Percentiles rank a stretch among this genome's conserved stretches.
Conservation (phyloP, 2,113 vertebrate genomes). For the Bagarius yarrelli region DNA sequence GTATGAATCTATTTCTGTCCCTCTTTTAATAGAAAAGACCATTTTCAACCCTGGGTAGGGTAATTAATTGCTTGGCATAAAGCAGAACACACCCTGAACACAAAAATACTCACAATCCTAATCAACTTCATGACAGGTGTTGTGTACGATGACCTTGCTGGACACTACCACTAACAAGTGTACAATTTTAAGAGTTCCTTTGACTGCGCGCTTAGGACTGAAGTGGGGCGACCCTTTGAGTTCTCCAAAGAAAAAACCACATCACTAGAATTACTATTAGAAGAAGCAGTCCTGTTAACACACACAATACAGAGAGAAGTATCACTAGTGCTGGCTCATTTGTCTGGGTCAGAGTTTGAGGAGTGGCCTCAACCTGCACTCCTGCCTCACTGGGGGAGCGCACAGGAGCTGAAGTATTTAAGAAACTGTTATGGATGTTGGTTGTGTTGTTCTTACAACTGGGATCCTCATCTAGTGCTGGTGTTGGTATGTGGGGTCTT, state of each 20-base stretch:
- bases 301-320: constrained; percentile 63
- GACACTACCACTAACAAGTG: neutral
- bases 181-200: neutral
- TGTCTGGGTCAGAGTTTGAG: constrained; percentile 2
- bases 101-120: neutral
- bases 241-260: constrained; percentile 58
- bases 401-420: constrained; percentile 40
- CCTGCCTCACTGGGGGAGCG: constrained; percentile 52
- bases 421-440: constrained; percentile 19
- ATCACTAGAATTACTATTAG: constrained; percentile 60
- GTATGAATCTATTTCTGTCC: neutral
- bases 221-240: constrained; percentile 67
- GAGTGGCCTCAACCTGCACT: constrained; percentile 33
- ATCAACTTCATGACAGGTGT: neutral
- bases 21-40: neutral
- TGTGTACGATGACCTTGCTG: neutral
- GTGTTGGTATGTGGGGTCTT: constrained; percentile 42
- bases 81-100: neutral
- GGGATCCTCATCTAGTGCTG: constrained; percentile 38
- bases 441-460: constrained; percentile 56
- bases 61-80: neutral
- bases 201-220: constrained; percentile 4
- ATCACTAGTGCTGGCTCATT: constrained; percentile 53
- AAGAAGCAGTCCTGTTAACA: constrained; percentile 61
- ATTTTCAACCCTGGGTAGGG: neutral